Base-by-base conservation (phyloP, 2,113 vertebrate genomes). In the Lutjanus erythropterus region DNA sequence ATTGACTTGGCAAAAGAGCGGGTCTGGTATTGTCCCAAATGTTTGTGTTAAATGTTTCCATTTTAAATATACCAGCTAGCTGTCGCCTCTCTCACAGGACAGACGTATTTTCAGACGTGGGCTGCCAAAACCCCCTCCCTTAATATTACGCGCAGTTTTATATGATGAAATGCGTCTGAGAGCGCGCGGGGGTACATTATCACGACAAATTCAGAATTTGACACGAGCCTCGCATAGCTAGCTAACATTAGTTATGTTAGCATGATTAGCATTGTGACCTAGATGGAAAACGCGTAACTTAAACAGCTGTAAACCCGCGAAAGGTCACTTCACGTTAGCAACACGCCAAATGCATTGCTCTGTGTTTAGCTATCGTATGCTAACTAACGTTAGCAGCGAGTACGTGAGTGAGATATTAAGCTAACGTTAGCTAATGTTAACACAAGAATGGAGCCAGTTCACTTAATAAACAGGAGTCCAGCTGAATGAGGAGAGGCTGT, bases 381-480 rank as follows among this genome's bases (percentile, higher is more conserved):
- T 61, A 87, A 71, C 75, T 58, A 72, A 58, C 64, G 11, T 53
- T n/a, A 47, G n/a, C 44, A n/a, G 47, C 53, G 29, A 35, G 19
- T 14, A n/a, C n/a, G n/a, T n/a, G 9, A 16, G 25, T 8, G 64
- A 10, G 16, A 66, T 49, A 12, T 66, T 69, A 37, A 78, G 86
- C 87, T 41, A 25, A 9, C 58, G 58, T 61, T 68, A 46, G 82
- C 86, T 75, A n/a, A 31, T 2, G 50, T 49, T 46, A 71, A 49
- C 18, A 56, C 4, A 46, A 35, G 23, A 56, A 8, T 1, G 0
- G 4, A 10, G 42, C 50, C 16, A 12, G 18, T 44, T 29, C 11
- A 0, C 11, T 55, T 52, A 4, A n/a, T 6, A 18, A 15, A 66
- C 11, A 5, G 18, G 18, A 8, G 21, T 41, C 19, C 8, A 49